Evolutionary conservation across 2,113 vertebrate genomes (phyloP).

Genomic region (Lagenorhynchus albirostris): DNA sequence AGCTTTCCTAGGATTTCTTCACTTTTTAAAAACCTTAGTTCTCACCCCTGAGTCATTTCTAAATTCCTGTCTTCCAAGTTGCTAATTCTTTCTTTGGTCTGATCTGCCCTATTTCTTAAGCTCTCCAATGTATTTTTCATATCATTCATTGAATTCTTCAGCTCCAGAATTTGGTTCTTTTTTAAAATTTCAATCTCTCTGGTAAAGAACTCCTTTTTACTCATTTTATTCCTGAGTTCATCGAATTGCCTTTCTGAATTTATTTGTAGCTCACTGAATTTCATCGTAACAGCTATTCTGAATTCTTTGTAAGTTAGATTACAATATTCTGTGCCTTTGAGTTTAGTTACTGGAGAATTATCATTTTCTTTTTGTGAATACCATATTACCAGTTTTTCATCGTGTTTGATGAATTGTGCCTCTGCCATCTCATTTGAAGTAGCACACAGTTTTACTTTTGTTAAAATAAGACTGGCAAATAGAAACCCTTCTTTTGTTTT

Average conservation of each 20-base stretch:
- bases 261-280: not conserved
- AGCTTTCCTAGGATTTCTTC: not conserved
- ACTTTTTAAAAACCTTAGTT: not conserved
- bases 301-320: not conserved
- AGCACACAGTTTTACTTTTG: not conserved
- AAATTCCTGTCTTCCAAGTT: not conserved
- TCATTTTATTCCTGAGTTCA: not conserved
- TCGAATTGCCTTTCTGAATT: not conserved
- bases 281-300: not conserved
- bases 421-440: not conserved
- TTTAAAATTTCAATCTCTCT: not conserved
- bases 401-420: not conserved
- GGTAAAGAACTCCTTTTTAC: not conserved
- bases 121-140: not conserved
- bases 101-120: not conserved
- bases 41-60: not conserved
- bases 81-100: not conserved
- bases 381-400: not conserved
- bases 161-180: not conserved
- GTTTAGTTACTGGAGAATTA: not conserved
- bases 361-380: not conserved
- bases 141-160: not conserved
- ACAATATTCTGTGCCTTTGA: not conserved
- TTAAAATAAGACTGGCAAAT: not conserved
- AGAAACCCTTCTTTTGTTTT: not conserved